These are phyloP conservation scores for Lamellibrachia luymesi DNA, from an alignment of 1,140 invertebrate genomes.

Conservation along the genomic window DNA sequence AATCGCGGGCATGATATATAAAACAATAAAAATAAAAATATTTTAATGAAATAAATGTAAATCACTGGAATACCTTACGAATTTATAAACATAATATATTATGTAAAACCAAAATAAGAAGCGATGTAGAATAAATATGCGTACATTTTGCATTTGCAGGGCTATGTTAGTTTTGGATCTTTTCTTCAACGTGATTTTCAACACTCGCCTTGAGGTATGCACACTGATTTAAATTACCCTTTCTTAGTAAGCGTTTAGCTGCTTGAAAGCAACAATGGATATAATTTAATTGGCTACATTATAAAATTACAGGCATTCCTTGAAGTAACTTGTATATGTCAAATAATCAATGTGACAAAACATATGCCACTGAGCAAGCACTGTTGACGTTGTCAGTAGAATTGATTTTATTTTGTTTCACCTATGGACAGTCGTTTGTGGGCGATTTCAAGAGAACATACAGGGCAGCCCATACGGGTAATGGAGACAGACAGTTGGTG, in stretches of 20 bases:
- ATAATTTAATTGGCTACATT: no score
- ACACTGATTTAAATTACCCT: no score
- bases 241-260: no score
- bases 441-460: neutral
- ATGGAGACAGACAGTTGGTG: neutral
- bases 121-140: no score
- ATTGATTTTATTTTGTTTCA: neutral
- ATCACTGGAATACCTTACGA: no score
- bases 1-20: no score
- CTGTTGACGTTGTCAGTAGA: neutral
- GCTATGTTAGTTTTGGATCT: constrained; percentile 28
- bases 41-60: no score
- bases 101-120: no score
- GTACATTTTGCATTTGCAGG: constrained; percentile 22
- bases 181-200: constrained; percentile 27
- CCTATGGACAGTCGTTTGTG: neutral
- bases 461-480: neutral
- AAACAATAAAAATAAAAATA: no score
- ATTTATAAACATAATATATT: no score
- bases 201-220: constrained; percentile 37
- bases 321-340: neutral
- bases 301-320: no score
- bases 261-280: no score
- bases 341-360: neutral
- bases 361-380: neutral